A percentile compares a stretch with the other conserved stretches of the same genome.
These are phyloP conservation scores for Prochilodus magdalenae DNA, from an alignment of 2,113 vertebrate genomes.

Conservation along the genomic window DNA sequence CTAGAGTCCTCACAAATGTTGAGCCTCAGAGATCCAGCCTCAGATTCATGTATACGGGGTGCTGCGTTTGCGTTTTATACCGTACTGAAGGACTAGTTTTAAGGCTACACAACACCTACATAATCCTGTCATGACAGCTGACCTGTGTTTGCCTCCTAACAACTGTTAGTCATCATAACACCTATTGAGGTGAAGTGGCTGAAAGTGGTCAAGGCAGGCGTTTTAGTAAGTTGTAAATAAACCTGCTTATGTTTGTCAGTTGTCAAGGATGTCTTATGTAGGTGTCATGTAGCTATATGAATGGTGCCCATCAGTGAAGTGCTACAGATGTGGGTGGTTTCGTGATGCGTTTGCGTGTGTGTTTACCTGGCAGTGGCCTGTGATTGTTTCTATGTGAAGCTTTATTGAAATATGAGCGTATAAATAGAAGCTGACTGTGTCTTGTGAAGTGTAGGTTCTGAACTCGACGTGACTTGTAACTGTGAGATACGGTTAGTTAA, in stretches of 20 bases:
- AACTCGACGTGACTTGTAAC: neutral
- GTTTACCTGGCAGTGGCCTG: slow-evolving; percentile 11
- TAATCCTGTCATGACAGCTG: no score
- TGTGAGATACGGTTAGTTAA: neutral
- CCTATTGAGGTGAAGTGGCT: no score
- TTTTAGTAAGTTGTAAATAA: no score
- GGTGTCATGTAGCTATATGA: no score
- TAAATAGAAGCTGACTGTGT: slow-evolving; percentile 17
- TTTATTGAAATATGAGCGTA: neutral
- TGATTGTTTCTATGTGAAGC: neutral
- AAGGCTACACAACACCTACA: no score
- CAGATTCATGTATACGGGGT: neutral
- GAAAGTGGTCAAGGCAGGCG: no score
- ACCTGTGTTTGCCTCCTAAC: no score
- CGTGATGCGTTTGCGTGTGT: slow-evolving; percentile 14
- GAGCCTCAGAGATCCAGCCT: neutral
- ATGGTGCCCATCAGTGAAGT: no score
- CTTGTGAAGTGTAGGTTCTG: slow-evolving; percentile 34
- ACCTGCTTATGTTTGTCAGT: no score
- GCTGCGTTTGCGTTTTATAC: neutral
- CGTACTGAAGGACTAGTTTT: no score
- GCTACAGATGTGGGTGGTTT: neutral
- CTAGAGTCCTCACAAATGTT: neutral
- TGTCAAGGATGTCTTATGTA: no score
- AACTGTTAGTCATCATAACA: no score